Evolutionary conservation across 1,140 invertebrate genomes (phyloP).

Genomic region (Dysdera silvatica): DNA sequence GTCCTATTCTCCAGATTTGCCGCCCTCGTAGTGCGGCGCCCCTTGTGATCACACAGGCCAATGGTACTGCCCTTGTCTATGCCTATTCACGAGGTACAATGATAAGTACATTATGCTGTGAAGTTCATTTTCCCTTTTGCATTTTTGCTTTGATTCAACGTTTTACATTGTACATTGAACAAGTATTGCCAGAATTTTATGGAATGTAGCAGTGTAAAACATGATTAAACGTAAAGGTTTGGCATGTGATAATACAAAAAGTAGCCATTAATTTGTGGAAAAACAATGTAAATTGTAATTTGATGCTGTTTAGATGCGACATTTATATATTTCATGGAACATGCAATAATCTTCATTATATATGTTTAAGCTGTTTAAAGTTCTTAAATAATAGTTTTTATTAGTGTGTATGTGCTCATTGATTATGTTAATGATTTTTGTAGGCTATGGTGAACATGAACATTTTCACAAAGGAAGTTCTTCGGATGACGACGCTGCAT

Average conservation of each 20-base stretch:
- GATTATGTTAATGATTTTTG: neutral
- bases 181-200: too few species aligned
- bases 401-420: neutral
- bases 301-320: neutral
- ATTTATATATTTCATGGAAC: neutral
- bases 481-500: slow-evolving; percentile 29
- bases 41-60: too few species aligned
- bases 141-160: too few species aligned
- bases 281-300: neutral
- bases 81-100: too few species aligned
- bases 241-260: neutral
- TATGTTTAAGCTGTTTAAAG: neutral
- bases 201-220: too few species aligned
- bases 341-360: neutral
- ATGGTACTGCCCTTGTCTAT: too few species aligned
- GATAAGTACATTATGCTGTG: too few species aligned
- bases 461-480: slow-evolving; percentile 15
- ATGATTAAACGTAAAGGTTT: too few species aligned
- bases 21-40: too few species aligned
- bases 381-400: neutral
- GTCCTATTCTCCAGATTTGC: too few species aligned
- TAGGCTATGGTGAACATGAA: slow-evolving; percentile 18
- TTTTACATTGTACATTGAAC: too few species aligned
- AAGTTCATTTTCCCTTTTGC: too few species aligned
- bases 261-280: neutral